phyloP scores from a whole-genome alignment of 2,797 vertebrate species.

The Pterois miles region DNA sequence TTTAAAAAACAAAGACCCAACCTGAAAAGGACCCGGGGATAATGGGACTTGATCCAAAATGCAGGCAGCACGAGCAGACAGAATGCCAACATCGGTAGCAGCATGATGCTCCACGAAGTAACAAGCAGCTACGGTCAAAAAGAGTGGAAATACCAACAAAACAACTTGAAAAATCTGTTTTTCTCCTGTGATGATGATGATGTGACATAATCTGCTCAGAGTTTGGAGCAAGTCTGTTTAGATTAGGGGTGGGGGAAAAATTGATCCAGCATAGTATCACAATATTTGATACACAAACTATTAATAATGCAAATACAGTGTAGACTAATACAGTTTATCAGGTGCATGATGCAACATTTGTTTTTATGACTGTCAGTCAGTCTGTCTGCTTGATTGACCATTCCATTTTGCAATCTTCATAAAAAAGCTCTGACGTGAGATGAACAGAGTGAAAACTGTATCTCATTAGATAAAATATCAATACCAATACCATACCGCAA shows the following conservation, averaged over 20 bases:
- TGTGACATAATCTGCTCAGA: neutral
- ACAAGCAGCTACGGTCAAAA: neutral
- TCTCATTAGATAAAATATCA: fast-evolving
- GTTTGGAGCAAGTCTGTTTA: neutral
- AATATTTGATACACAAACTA: no score
- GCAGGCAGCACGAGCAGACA: neutral
- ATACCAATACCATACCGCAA: no score
- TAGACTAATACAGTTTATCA: no score
- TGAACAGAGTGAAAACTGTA: fast-evolving
- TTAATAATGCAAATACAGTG: no score
- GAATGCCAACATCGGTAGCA: neutral
- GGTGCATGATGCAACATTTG: no score
- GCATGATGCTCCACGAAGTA: neutral
- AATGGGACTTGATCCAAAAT: neutral
- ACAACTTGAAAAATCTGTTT: fast-evolving
- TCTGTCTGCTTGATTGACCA: no score
- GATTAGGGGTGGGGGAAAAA: neutral
- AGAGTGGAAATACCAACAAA: neutral
- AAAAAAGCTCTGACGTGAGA: no score
- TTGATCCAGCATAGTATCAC: no score
- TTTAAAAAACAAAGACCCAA: no score
- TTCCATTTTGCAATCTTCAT: no score
- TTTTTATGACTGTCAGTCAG: no score
- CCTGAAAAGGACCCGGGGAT: neutral
- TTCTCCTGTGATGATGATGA: neutral